phyloP scores from a whole-genome alignment of 2,113 vertebrate species.

The Gallinago paraguaiae region DNA sequence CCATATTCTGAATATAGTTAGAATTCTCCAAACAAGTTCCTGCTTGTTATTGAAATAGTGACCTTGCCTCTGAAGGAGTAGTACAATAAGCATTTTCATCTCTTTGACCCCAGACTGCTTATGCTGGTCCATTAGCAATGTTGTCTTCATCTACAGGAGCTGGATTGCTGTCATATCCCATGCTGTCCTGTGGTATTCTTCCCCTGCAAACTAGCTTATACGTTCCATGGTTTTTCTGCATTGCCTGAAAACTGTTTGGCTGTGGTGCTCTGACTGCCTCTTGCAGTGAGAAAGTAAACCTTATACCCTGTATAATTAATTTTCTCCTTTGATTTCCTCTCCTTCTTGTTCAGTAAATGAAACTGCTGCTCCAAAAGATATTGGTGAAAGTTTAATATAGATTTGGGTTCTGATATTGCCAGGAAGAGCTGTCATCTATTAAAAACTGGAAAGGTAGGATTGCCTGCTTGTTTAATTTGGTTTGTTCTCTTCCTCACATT shows the following conservation, averaged over 20 bases:
- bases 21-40: neutral
- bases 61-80: neutral
- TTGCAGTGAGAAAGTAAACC: neutral
- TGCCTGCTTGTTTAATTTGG: slow-evolving; percentile 15
- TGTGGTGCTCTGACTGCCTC: neutral
- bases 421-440: slow-evolving; percentile 10
- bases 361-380: slow-evolving; percentile 18
- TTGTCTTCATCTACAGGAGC: neutral
- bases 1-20: neutral
- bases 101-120: neutral
- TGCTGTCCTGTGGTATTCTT: neutral
- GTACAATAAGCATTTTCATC: neutral
- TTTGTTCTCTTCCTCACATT: neutral
- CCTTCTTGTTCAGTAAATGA: slow-evolving; percentile 37
- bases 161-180: fast-evolving
- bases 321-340: slow-evolving; percentile 56
- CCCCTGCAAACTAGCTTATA: neutral
- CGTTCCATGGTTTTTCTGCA: neutral
- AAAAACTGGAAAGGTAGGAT: neutral
- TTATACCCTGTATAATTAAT: neutral
- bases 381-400: slow-evolving; percentile 70
- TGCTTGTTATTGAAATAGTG: neutral
- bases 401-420: slow-evolving; percentile 48
- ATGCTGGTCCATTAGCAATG: neutral
- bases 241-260: neutral